Evolutionary conservation across 2,797 vertebrate genomes (phyloP), one percentile per base, ranked within the genome.

Genomic region (Malacoctenus gilli): DNA sequence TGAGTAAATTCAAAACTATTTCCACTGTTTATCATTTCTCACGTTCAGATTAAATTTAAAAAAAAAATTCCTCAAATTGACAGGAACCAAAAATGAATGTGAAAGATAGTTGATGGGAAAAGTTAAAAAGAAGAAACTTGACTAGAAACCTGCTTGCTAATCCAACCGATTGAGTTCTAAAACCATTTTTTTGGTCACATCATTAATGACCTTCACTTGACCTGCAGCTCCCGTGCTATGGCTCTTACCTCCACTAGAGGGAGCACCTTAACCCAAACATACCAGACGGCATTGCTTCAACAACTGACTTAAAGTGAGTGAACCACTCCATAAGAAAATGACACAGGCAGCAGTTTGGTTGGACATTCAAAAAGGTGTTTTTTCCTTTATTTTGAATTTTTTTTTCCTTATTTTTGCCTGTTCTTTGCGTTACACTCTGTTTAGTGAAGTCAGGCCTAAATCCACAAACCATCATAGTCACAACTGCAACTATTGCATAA

Each of bases 401-500:
- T 4, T 4, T 28, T 28, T 57, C 76, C 79, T 70, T 61, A 46
- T 65, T 83, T 80, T 79, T 59, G 64, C 80, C 76, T 77, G 77
- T 62, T 82, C 73, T 79, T 82, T 86, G 80, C 57, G 52, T 84
- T 86, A 87, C 80, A 85, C 85, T 84, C 73, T 62, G 60, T 78
- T 84, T 78, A 80, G 84, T 77, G 80, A 87, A 81, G 63, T 85
- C 85, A 85, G 83, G 82, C 83, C 80, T 81, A 86, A 85, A 84
- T 87, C 83, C 85, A 88, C 85, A 87, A 87, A 88, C 84, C 83
- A 76, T 85, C 79, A 82, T 86, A 78, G 83, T 86, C 82, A 88
- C 77, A 85, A 84, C 71, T 87, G 77, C 81, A 89, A 85, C 81
- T 88, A 88, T 86, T 87, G 86, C 84, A 88, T 91, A 87, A 89